Percentiles rank a stretch among this genome's conserved stretches.
Conservation (phyloP, 2,888 invertebrate genomes). For the Mythimna lalbum region DNA sequence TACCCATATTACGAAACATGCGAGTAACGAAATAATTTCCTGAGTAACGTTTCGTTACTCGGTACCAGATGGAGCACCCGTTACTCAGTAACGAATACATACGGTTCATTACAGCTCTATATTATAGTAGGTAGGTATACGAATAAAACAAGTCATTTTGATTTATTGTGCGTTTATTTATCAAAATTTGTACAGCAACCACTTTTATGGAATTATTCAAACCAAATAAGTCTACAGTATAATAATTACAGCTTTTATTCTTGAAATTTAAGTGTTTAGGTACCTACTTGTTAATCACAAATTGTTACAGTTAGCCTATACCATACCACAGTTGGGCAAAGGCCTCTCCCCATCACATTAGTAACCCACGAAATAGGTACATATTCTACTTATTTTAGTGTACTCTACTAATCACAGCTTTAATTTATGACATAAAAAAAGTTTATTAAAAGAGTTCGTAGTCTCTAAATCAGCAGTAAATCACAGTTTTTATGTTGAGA, state of each 20-base stretch:
- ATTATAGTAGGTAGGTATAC: no score
- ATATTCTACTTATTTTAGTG: slow-evolving; percentile 25
- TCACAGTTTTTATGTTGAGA: slow-evolving; percentile 40
- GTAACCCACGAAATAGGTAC: slow-evolving; percentile 32
- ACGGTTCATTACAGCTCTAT: no score
- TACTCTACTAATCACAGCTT: slow-evolving; percentile 36
- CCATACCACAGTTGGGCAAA: no score
- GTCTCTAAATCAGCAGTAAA: slow-evolving; percentile 28
- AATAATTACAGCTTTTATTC: slow-evolving; percentile 33
- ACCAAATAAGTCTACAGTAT: slow-evolving; percentile 24
- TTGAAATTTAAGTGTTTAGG: slow-evolving; percentile 17
- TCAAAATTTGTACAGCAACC: slow-evolving; percentile 30
- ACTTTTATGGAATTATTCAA: slow-evolving; percentile 17
- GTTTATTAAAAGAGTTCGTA: slow-evolving; percentile 21
- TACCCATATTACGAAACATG: no score
- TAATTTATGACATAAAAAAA: slow-evolving; percentile 33
- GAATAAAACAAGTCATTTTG: slow-evolving; percentile 28
- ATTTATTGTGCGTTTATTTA: slow-evolving; percentile 32
- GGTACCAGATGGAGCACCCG: no score
- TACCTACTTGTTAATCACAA: slow-evolving; percentile 34
- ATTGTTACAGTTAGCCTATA: neutral
- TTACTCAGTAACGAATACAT: no score
- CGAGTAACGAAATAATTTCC: no score
- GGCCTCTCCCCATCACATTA: slow-evolving; percentile 8
- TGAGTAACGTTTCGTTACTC: no score